These are phyloP conservation scores for Rhincodon typus DNA, from an alignment of 2,797 vertebrate genomes.

Conservation along the genomic window DNA sequence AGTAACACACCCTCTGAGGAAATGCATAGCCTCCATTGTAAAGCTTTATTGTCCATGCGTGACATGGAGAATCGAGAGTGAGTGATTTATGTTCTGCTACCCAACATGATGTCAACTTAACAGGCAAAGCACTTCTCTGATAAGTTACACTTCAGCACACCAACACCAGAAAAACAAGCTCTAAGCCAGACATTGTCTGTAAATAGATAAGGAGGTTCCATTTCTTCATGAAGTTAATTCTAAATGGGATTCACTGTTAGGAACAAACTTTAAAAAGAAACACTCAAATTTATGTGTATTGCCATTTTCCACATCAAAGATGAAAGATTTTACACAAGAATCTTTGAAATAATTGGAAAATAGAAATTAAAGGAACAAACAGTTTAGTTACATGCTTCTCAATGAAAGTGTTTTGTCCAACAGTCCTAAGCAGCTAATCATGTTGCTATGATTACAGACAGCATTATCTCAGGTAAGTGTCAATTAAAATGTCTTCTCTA, in stretches of 20 bases:
- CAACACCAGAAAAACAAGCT: too few species aligned
- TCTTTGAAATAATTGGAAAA: neutral
- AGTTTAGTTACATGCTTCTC: neutral
- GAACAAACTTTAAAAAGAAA: neutral
- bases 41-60: too few species aligned
- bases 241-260: neutral
- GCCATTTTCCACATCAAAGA: neutral
- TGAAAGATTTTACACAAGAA: neutral
- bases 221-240: neutral
- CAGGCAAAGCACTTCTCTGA: too few species aligned
- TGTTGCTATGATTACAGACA: neutral
- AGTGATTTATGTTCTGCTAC: too few species aligned
- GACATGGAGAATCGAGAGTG: too few species aligned
- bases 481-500: neutral
- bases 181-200: too few species aligned
- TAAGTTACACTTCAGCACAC: too few species aligned
- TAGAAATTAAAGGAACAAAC: neutral
- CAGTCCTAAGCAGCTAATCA: neutral
- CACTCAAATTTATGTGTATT: neutral
- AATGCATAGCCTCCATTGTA: too few species aligned
- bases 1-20: too few species aligned
- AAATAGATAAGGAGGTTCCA: too few species aligned
- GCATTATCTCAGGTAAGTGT: neutral
- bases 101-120: too few species aligned
- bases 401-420: neutral